Evolutionary conservation across 2,888 invertebrate genomes (phyloP).

Genomic region (Scaptomyza cyrtandrae): DNA sequence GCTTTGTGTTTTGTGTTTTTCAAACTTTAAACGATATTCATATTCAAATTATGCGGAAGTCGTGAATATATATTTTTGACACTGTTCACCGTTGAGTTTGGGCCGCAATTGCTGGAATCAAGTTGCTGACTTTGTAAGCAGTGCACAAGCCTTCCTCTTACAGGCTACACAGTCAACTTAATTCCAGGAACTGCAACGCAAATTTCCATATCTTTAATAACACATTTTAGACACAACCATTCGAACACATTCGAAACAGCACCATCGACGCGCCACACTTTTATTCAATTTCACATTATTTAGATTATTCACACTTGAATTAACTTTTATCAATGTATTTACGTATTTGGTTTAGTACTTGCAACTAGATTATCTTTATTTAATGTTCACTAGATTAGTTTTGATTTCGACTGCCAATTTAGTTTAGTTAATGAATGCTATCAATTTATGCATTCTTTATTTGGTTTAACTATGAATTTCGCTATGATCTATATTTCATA

Average conservation of each 20-base stretch:
- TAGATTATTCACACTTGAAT: conserved; percentile 22
- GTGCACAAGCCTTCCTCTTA: conserved; percentile 79
- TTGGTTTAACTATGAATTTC: conserved; percentile 54
- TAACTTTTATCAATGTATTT: conserved; percentile 49
- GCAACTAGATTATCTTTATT: conserved; percentile 42
- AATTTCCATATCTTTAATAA: conserved; percentile 31
- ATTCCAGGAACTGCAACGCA: conserved; percentile 85
- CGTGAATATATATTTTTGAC: conserved; percentile 18
- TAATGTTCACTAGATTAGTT: conserved; percentile 58
- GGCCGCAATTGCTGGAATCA: conserved; percentile 85
- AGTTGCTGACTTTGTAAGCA: conserved; percentile 84
- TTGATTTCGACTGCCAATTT: conserved; percentile 63
- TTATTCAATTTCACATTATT: conserved; percentile 20
- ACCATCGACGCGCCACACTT: conserved; percentile 19
- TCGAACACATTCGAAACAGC: conserved; percentile 20
- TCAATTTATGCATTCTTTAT: conserved; percentile 31
- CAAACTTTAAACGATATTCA: conserved; percentile 16
- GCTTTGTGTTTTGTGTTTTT: conserved; percentile 3
- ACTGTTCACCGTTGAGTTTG: conserved; percentile 55
- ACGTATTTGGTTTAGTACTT: conserved; percentile 35
- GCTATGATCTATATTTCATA: conserved; percentile 32
- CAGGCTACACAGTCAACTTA: conserved; percentile 85
- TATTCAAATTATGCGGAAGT: conserved; percentile 27
- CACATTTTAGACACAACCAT: conserved; percentile 17
- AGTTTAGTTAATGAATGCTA: conserved; percentile 25